phyloP scores from a whole-genome alignment of 1,140 invertebrate species.

The Oppia nitens region DNA sequence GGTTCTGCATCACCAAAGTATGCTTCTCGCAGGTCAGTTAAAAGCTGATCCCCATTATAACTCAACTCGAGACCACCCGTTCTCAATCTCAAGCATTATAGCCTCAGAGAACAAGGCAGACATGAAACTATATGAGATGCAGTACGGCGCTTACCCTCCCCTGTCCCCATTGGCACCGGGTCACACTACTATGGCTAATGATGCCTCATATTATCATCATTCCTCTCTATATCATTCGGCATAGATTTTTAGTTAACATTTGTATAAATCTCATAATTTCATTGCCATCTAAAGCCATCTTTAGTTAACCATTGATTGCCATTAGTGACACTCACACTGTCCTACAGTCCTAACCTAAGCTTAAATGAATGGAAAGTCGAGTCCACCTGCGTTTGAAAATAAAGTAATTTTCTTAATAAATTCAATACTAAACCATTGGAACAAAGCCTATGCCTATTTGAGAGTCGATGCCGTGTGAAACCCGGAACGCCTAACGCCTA shows the following conservation, averaged over 20 bases:
- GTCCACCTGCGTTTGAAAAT: neutral
- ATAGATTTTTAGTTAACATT: neutral
- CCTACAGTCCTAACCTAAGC: neutral
- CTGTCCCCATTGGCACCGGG: slow-evolving; percentile 26
- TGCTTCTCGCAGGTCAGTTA: slow-evolving; percentile 21
- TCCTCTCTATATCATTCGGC: slow-evolving; percentile 9
- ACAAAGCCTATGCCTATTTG: neutral
- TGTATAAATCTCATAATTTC: too few relatives aligned
- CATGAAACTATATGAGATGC: slow-evolving; percentile 36
- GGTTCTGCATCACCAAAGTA: slow-evolving; percentile 17
- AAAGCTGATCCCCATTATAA: slow-evolving; percentile 29
- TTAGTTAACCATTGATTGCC: too few relatives aligned
- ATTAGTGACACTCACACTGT: neutral
- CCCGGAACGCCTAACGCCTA: neutral
- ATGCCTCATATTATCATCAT: slow-evolving; percentile 27
- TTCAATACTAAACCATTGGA: too few relatives aligned
- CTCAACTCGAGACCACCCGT: slow-evolving; percentile 54
- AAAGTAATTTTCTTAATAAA: neutral
- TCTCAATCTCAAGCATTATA: slow-evolving; percentile 77
- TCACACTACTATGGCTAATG: slow-evolving; percentile 38
- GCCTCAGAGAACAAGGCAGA: slow-evolving; percentile 24
- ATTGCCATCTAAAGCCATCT: too few relatives aligned
- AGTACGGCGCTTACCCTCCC: slow-evolving; percentile 38
- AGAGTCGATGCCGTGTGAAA: neutral
- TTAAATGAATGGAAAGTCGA: too few relatives aligned